Percentiles rank a stretch among this genome's conserved stretches.
Conservation (phyloP, 2,888 invertebrate species). For the Conchocele bisecta region DNA sequence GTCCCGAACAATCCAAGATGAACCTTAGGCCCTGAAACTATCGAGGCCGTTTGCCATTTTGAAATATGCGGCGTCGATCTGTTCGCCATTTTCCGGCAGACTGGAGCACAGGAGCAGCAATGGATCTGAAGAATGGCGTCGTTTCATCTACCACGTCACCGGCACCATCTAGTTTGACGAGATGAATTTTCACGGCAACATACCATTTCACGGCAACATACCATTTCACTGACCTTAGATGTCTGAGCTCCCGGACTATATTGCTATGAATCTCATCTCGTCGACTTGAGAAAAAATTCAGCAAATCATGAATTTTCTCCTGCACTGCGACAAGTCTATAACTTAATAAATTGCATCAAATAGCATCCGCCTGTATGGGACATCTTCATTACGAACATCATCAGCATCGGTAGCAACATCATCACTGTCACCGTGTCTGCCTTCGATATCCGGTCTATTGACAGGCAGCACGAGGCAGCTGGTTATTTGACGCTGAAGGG, state of each 20-base stretch:
- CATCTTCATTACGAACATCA: constrained; percentile 15
- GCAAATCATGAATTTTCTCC: neutral
- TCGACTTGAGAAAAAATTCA: constrained; percentile 2
- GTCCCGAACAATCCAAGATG: neutral
- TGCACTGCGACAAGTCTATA: neutral
- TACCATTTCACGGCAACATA: constrained; percentile 13
- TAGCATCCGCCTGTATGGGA: neutral
- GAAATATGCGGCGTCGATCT: constrained; percentile 8
- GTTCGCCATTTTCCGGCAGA: neutral
- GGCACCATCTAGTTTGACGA: neutral
- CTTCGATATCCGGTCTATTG: neutral
- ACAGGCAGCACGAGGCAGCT: neutral
- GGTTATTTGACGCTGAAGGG: too few relatives aligned
- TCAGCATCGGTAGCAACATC: constrained; percentile 20
- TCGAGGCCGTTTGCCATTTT: constrained; percentile 5
- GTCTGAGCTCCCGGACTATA: neutral
- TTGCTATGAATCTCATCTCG: neutral
- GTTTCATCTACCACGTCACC: neutral
- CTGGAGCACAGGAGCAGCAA: neutral
- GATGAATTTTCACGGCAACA: neutral
- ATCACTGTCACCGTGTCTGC: constrained; percentile 22
- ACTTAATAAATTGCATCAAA: neutral
- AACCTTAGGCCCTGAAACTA: neutral
- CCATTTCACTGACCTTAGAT: neutral
- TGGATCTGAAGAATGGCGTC: neutral